A percentile compares a stretch with the other conserved stretches of the same genome.
These are phyloP conservation scores for Leguminivora glycinivorella DNA, from an alignment of 1,140 invertebrate species.

Conservation along the genomic window DNA sequence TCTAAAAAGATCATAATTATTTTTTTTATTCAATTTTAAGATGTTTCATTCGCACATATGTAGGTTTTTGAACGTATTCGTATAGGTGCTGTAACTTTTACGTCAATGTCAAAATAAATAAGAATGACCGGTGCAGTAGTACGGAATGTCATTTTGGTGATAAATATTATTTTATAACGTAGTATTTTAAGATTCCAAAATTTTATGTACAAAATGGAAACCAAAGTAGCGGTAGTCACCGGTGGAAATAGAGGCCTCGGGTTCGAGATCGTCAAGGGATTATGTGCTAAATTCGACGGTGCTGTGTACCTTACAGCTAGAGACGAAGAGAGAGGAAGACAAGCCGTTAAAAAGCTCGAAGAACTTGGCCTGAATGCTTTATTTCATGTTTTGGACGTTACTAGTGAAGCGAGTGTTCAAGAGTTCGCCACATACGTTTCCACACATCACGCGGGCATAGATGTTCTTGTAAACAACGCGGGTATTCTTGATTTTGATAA, in stretches of 20 bases:
- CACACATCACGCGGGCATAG: slow-evolving; percentile 85
- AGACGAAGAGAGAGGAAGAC: slow-evolving; percentile 79
- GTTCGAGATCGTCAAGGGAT: slow-evolving; percentile 84
- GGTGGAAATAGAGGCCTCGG: slow-evolving; percentile 90
- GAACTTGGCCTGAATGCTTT: slow-evolving; percentile 78
- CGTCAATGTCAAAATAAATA: slow-evolving; percentile 16
- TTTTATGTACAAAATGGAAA: slow-evolving; percentile 74
- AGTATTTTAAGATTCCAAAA: slow-evolving; percentile 58
- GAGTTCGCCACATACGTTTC: slow-evolving; percentile 81
- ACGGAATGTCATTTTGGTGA: slow-evolving; percentile 52
- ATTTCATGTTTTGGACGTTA: slow-evolving; percentile 86
- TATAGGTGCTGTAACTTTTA: slow-evolving; percentile 2
- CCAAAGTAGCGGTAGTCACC: slow-evolving; percentile 82
- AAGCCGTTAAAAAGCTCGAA: slow-evolving; percentile 81
- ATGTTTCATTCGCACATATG: neutral
- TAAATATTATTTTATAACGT: slow-evolving; percentile 60
- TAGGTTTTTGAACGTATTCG: neutral
- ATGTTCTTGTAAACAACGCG: slow-evolving; percentile 93
- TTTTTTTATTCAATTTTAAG: too few relatives aligned
- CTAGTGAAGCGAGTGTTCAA: slow-evolving; percentile 80
- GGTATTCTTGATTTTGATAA: slow-evolving; percentile 85
- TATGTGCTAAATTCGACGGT: slow-evolving; percentile 83
- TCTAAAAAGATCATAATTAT: too few relatives aligned
- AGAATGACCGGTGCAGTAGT: slow-evolving; percentile 27
- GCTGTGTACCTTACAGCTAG: slow-evolving; percentile 84